phyloP scores from a whole-genome alignment of 2,797 vertebrate species.

The Erethizon dorsatum region DNA sequence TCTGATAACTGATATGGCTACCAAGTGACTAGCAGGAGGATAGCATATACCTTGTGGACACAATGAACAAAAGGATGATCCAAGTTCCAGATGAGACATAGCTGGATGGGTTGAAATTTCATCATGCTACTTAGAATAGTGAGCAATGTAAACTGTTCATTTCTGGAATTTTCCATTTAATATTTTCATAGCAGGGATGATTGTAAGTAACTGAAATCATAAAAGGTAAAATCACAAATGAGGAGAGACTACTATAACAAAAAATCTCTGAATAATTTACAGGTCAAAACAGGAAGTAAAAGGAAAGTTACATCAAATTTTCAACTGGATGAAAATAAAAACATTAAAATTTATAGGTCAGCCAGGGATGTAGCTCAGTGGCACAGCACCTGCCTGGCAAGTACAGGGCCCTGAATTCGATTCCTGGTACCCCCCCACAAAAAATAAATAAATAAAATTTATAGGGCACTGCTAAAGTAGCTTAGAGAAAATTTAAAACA shows the following conservation, averaged over 20 bases:
- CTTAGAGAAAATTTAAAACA: not conserved
- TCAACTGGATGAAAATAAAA: conserved; percentile 39
- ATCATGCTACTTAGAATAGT: not conserved
- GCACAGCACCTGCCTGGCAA: no score
- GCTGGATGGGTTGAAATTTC: not conserved
- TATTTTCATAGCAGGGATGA: not conserved
- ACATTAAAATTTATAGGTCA: not conserved
- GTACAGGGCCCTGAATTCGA: no score
- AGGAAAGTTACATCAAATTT: not conserved
- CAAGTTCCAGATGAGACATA: not conserved
- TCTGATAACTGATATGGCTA: not conserved
- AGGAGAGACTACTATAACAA: not conserved
- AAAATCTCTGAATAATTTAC: not conserved
- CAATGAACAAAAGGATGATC: not conserved
- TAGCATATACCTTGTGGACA: not conserved
- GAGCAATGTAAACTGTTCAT: not conserved
- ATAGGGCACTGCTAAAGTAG: not conserved
- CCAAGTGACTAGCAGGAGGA: not conserved
- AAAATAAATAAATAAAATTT: not conserved
- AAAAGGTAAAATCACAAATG: not conserved
- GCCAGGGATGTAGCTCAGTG: no score
- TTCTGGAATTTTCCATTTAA: not conserved
- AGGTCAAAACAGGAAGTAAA: not conserved
- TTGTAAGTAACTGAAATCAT: not conserved
- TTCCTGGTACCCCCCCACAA: no score